Conservation (phyloP, 2,797 vertebrate genomes). For the Tadarida brasiliensis region DNA sequence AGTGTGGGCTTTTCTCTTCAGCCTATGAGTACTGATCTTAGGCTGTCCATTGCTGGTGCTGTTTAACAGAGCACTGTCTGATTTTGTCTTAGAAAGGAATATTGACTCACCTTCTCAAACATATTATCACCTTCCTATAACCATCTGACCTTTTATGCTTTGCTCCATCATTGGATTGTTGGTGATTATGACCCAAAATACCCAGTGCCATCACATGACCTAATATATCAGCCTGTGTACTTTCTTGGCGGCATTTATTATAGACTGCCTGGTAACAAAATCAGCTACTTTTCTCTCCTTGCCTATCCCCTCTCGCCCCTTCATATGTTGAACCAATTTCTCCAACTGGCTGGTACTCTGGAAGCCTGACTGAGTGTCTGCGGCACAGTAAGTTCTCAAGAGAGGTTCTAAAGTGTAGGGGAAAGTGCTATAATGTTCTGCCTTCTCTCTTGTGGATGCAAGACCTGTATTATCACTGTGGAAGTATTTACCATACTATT, state of each 20-base stretch:
- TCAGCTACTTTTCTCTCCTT: background rate
- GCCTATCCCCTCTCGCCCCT: background rate
- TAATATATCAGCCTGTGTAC: background rate
- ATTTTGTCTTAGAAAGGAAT: conserved; percentile 9
- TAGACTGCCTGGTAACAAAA: background rate
- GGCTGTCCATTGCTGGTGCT: background rate
- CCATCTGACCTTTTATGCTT: background rate
- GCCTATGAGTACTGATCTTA: background rate
- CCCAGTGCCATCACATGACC: background rate
- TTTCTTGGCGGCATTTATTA: background rate
- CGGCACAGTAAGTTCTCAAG: background rate
- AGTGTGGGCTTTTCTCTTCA: background rate
- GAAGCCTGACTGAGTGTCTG: background rate
- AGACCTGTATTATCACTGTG: background rate
- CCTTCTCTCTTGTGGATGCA: background rate
- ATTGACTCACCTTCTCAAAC: background rate
- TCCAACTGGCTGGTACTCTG: background rate
- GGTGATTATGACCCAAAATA: background rate
- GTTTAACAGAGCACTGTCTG: background rate
- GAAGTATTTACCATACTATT: background rate
- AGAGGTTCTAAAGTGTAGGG: background rate
- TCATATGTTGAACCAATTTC: background rate
- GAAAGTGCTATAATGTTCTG: background rate
- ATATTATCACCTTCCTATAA: background rate
- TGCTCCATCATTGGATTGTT: background rate